Base-by-base conservation (phyloP, 2,888 invertebrate species). In the Sipunculus nudus region DNA sequence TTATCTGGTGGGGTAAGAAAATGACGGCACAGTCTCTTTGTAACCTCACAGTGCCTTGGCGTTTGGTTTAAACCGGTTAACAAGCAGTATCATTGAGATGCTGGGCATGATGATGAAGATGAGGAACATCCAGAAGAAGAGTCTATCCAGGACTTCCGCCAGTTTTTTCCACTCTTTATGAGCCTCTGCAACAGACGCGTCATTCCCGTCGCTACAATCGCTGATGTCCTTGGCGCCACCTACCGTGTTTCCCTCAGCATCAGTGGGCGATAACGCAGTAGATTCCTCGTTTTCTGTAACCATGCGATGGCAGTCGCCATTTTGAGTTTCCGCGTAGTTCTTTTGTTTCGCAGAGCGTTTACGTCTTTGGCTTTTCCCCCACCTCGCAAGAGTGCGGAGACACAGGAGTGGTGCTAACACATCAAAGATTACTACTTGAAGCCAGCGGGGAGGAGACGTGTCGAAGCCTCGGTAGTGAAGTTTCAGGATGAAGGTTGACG, bases 401-500 rank as follows among this genome's bases (percentile, higher is more conserved):
- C 55, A 55, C 25, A 55, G 25, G 3, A 55, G 5, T 4, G 55
- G 55, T 5, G 58, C 65, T 23, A 65, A 13, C 31, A 40, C 28
- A 19, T 65, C 54, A 32, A 65, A 58, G 21, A 56, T 39, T 10
- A 67, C 39, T 6, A 26, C 39, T 23, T 53, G 38, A 4, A 67
- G 54, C 67, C 67, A 67, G 13, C 43, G 23, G 26, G 61, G 54
- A 1, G 67, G 62, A 5, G 53, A 58, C 25, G 38, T 47, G 10
- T 57, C 58, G 8, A 35, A 32, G 13, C 55, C 47, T 32, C 46
- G 29, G 59, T 61, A 59, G 52, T 67, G 65, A 31, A 67, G 32
- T 53, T 50, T 61, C 21, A 67, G 57, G 19, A 67, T 55, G 13
- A 67, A 10, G 43, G 61, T 59, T 2, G 64, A 59, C 2, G 57